Evolutionary conservation across 2,797 vertebrate genomes (phyloP).

Genomic region (Acipenser ruthenus): DNA sequence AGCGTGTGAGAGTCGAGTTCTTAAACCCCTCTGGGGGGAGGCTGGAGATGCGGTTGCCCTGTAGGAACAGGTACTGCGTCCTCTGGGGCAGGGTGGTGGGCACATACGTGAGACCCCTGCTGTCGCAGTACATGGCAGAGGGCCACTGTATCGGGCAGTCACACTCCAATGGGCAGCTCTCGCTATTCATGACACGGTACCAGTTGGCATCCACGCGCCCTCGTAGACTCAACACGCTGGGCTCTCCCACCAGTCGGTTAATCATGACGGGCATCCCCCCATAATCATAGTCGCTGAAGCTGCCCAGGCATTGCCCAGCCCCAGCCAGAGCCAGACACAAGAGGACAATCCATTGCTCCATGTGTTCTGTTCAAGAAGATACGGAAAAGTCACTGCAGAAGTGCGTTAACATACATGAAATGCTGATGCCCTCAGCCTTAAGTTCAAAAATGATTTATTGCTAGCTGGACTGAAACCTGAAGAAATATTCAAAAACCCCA

Average conservation of each 20-base stretch:
- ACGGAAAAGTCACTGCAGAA: too few species aligned
- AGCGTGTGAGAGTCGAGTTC: slow-evolving; percentile 49
- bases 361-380: neutral
- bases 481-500: too few species aligned
- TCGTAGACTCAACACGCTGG: slow-evolving; percentile 56
- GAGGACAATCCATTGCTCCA: slow-evolving; percentile 22
- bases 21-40: slow-evolving; percentile 36
- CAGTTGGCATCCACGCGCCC: slow-evolving; percentile 47
- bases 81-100: slow-evolving; percentile 38
- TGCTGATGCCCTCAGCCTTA: too few species aligned
- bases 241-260: slow-evolving; percentile 55
- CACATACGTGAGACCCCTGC: slow-evolving; percentile 38
- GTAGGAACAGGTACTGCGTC: slow-evolving; percentile 60
- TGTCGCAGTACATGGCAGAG: slow-evolving; percentile 59
- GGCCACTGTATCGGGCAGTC: slow-evolving; percentile 68
- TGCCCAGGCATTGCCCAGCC: slow-evolving; percentile 14
- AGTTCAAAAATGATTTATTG: too few species aligned
- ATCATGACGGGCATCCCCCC: slow-evolving; percentile 61
- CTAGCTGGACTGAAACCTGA: too few species aligned
- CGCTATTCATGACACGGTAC: slow-evolving; percentile 46
- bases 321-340: slow-evolving; percentile 24
- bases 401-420: too few species aligned
- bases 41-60: slow-evolving; percentile 56
- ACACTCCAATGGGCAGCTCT: slow-evolving; percentile 50
- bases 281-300: slow-evolving; percentile 42